Evolutionary conservation across 2,888 invertebrate genomes (phyloP).

Genomic region (Nymphalis urticae): DNA sequence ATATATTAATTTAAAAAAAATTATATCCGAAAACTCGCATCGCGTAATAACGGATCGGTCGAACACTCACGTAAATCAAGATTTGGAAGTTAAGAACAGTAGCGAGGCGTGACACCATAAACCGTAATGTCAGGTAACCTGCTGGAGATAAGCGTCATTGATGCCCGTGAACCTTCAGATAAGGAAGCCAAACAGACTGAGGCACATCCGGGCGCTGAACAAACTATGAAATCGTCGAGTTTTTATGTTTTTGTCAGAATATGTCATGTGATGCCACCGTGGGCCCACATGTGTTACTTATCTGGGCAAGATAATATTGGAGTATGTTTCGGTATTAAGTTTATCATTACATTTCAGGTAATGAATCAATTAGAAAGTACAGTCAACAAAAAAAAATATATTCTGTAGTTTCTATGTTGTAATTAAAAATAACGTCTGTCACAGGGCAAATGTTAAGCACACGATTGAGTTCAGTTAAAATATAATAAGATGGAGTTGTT

Average conservation of each 20-base stretch:
- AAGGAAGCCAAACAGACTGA: constrained; percentile 60
- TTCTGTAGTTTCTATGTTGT: no score
- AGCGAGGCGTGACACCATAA: constrained; percentile 59
- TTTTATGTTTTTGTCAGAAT: constrained; percentile 49
- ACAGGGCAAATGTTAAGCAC: not conserved
- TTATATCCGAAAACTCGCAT: constrained; percentile 8
- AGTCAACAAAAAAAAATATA: not conserved
- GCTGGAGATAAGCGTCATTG: constrained; percentile 36
- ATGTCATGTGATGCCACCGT: constrained; percentile 54
- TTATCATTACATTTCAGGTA: constrained; percentile 12
- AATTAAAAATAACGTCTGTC: no score
- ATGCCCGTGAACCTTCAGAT: constrained; percentile 53
- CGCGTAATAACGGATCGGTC: constrained; percentile 10
- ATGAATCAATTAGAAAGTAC: constrained; percentile 8
- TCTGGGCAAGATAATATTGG: constrained; percentile 25
- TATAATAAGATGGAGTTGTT: not conserved
- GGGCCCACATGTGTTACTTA: constrained; percentile 37
- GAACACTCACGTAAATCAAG: constrained; percentile 25
- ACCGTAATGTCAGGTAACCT: constrained; percentile 53
- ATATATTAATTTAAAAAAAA: constrained; percentile 24
- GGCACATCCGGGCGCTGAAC: constrained; percentile 65
- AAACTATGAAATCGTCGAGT: constrained; percentile 48
- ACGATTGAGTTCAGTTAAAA: not conserved
- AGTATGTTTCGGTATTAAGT: constrained; percentile 14
- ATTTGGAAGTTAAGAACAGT: constrained; percentile 50